Conservation (phyloP, 2,888 invertebrate species). For the Ariolimax columbianus region DNA sequence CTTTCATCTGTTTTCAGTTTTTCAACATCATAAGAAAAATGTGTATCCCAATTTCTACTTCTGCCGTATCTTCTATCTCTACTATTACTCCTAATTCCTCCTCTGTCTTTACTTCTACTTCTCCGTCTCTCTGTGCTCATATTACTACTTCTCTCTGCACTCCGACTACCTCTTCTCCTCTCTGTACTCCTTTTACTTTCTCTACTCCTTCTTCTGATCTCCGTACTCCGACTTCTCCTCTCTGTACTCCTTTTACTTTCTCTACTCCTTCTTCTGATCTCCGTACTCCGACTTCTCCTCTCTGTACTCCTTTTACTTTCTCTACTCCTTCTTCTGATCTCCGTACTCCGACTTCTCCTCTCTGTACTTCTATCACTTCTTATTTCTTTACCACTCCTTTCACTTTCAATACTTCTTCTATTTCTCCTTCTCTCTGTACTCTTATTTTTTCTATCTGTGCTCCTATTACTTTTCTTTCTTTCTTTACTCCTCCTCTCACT, state of each 20-base stretch:
- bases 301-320: not conserved
- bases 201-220: not conserved
- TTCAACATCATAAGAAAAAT: not conserved
- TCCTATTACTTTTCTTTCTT: not conserved
- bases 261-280: not conserved
- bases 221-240: not conserved
- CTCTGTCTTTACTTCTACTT: too few species aligned
- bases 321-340: not conserved
- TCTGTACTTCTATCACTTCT: constrained; percentile 2
- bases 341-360: not conserved
- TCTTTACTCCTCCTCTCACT: not conserved
- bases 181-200: not conserved
- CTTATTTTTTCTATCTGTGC: too few species aligned
- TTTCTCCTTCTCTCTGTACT: constrained; percentile 1
- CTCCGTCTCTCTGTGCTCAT: too few species aligned
- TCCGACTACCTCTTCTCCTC: too few species aligned
- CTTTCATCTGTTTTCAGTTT: constrained; percentile 2
- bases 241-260: constrained; percentile 15
- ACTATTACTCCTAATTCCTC: too few species aligned
- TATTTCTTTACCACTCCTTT: not conserved
- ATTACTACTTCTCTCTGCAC: too few species aligned
- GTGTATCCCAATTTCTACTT: not conserved
- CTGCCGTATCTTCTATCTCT: not conserved
- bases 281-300: not conserved
- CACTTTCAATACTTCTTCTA: not conserved